Conservation (phyloP, 2,797 vertebrate genomes). For the Choloepus didactylus region DNA sequence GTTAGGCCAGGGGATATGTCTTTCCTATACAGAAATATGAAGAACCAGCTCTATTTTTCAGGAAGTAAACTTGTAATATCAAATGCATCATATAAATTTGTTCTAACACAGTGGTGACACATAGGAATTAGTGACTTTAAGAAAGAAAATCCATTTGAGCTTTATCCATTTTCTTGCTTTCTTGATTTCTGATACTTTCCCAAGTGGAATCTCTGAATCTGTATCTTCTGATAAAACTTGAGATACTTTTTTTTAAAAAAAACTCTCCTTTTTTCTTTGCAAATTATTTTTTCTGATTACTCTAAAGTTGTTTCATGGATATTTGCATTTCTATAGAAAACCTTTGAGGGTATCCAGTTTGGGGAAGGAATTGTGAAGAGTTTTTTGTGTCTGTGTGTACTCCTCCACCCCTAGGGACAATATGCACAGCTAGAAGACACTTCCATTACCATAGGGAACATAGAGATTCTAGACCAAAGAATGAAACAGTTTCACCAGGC, state of each 20-base stretch:
- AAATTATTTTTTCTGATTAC: neutral
- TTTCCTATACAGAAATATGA: neutral
- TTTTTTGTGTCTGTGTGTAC: neutral
- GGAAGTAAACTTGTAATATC: neutral
- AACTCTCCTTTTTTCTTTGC: neutral
- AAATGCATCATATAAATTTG: conserved; percentile 7
- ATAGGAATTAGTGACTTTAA: neutral
- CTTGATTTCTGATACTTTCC: neutral
- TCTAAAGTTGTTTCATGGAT: neutral
- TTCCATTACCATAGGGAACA: neutral
- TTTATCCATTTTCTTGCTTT: conserved; percentile 16
- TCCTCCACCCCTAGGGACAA: neutral
- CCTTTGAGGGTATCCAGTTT: neutral
- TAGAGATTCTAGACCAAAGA: neutral
- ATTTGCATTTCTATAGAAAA: neutral
- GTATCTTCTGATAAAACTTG: conserved; percentile 12
- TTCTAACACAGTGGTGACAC: neutral
- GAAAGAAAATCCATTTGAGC: neutral
- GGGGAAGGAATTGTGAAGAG: neutral
- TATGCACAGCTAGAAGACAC: neutral
- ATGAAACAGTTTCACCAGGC: neutral
- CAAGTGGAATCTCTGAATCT: neutral
- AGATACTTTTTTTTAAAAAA: neutral
- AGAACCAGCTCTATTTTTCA: neutral
- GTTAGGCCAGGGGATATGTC: neutral